phyloP scores from a whole-genome alignment of 2,797 vertebrate genomes.

The Hyperoplus lanceolatus region DNA sequence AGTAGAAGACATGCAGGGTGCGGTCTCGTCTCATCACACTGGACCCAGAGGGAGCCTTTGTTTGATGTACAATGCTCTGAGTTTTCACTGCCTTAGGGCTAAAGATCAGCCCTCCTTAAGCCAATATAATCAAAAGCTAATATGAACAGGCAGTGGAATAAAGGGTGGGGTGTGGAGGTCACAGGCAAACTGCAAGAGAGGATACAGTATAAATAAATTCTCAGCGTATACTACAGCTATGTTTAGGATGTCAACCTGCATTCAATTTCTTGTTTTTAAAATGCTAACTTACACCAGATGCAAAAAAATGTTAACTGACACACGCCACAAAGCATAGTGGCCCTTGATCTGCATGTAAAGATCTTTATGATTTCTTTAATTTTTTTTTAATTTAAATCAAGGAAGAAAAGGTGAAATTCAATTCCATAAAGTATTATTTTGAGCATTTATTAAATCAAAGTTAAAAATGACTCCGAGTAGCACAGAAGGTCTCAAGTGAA shows the following conservation, averaged over 20 bases:
- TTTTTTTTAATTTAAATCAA: background rate
- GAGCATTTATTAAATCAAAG: background rate
- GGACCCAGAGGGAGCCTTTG: constrained; percentile 52
- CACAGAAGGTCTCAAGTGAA: background rate
- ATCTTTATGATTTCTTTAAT: background rate
- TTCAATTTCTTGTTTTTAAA: background rate
- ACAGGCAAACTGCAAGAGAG: background rate
- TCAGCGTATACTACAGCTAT: background rate
- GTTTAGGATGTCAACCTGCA: background rate
- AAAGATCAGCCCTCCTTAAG: constrained; percentile 55
- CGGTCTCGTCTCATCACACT: constrained; percentile 35
- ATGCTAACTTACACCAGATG: background rate
- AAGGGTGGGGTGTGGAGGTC: constrained; percentile 6
- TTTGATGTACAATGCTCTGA: constrained; percentile 46
- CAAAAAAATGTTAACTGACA: too few relatives aligned
- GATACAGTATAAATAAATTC: background rate
- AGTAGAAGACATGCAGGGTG: constrained; percentile 67
- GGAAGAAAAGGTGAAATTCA: background rate
- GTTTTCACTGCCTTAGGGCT: constrained; percentile 42
- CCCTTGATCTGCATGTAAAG: background rate
- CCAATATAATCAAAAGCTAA: constrained; percentile 61
- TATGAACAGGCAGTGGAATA: constrained; percentile 43
- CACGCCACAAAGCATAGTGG: background rate
- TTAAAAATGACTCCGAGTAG: background rate
- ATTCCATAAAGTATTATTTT: background rate